Evolutionary conservation across 2,888 invertebrate genomes (phyloP).

Genomic region (Agrochola lota): DNA sequence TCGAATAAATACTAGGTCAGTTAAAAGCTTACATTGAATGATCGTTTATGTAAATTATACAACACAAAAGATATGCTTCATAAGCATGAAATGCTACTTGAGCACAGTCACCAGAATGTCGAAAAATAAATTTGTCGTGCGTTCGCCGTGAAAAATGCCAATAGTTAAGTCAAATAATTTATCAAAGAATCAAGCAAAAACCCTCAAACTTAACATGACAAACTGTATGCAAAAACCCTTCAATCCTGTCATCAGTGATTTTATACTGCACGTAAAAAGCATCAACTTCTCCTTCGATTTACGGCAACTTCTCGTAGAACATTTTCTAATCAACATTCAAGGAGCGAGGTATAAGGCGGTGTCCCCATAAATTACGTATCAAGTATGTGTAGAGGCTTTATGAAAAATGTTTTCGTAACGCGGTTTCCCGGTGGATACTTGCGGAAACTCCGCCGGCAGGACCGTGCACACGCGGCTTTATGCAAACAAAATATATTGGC

Average conservation of each 20-base stretch:
- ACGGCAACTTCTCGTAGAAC: conserved; percentile 50
- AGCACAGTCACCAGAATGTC: neutral
- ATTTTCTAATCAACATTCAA: conserved; percentile 88
- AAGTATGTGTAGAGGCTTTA: conserved; percentile 87
- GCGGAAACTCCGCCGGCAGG: conserved; percentile 72
- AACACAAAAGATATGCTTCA: neutral
- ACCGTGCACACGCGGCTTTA: conserved; percentile 69
- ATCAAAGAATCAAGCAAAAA: conserved; percentile 18
- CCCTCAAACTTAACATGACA: conserved; percentile 34
- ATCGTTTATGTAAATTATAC: neutral
- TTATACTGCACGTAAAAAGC: conserved; percentile 61
- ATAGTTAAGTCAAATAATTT: conserved; percentile 22
- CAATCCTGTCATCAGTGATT: conserved; percentile 50
- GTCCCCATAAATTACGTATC: conserved; percentile 89
- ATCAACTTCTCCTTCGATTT: conserved; percentile 54
- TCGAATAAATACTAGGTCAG: neutral
- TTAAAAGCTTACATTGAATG: neutral
- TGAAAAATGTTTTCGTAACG: conserved; percentile 87
- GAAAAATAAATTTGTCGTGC: neutral
- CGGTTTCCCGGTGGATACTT: conserved; percentile 76
- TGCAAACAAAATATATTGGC: conserved; percentile 81
- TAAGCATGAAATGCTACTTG: neutral
- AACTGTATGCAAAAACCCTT: conserved; percentile 55
- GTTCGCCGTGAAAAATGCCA: neutral
- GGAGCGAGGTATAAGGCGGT: conserved; percentile 80